Conservation (phyloP, 2,888 invertebrate genomes). For the Fragum whitleyi region DNA sequence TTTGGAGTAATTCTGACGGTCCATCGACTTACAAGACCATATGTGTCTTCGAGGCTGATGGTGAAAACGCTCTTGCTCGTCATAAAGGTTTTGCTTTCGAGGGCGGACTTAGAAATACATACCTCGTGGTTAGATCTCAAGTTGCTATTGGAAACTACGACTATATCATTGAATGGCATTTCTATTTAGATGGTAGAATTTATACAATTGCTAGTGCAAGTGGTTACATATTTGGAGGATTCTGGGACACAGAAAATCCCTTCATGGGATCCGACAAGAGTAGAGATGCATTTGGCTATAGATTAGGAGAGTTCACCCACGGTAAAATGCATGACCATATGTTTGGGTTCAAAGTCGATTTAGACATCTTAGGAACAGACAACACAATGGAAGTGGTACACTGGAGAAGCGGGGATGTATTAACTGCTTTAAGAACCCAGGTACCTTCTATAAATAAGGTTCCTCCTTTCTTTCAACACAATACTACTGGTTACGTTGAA, state of each 20-base stretch:
- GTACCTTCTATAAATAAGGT: constrained; percentile 33
- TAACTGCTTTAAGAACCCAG: constrained; percentile 57
- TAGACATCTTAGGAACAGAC: constrained; percentile 66
- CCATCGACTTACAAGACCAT: constrained; percentile 54
- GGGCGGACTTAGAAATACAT: constrained; percentile 62
- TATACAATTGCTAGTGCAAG: constrained; percentile 59
- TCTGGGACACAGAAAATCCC: constrained; percentile 66
- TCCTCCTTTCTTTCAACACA: constrained; percentile 66
- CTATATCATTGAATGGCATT: constrained; percentile 68
- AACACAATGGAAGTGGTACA: constrained; percentile 69
- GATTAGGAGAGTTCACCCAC: constrained; percentile 46
- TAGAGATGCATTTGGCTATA: constrained; percentile 62
- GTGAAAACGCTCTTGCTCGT: constrained; percentile 66
- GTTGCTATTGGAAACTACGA: constrained; percentile 69
- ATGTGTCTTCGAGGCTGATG: constrained; percentile 71
- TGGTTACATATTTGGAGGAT: constrained; percentile 62
- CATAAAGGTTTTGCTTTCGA: constrained; percentile 64
- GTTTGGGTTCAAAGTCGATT: constrained; percentile 73
- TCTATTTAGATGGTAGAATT: constrained; percentile 65
- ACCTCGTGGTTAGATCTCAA: constrained; percentile 58
- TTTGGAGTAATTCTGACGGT: constrained; percentile 50
- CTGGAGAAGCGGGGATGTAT: constrained; percentile 68
- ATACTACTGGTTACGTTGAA: constrained; percentile 68
- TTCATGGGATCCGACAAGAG: constrained; percentile 56
- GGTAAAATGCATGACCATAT: constrained; percentile 73